Evolutionary conservation across 2,797 vertebrate genomes (phyloP).

Genomic region (Menidia menidia): DNA sequence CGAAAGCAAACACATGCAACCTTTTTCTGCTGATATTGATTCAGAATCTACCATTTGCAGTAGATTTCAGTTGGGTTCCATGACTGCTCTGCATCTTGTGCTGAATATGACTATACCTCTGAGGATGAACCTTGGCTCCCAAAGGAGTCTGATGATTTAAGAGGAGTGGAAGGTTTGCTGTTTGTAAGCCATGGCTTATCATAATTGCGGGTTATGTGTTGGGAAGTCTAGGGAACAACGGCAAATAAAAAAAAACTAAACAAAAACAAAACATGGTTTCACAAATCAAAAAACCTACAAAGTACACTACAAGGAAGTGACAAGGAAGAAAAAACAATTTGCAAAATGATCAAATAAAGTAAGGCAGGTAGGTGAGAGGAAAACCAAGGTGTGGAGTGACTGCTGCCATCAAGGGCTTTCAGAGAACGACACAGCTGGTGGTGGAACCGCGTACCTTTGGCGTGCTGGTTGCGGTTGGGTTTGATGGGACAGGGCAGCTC

Average conservation of each 20-base stretch:
- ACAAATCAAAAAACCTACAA: slow-evolving; percentile 75
- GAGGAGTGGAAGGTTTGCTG: slow-evolving; percentile 98
- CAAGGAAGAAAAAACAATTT: slow-evolving; percentile 43
- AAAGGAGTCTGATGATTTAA: slow-evolving; percentile 96
- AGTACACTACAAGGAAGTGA: slow-evolving; percentile 47
- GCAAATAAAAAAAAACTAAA: slow-evolving; percentile 84
- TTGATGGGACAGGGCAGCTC: slow-evolving; percentile 84
- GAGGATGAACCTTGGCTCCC: slow-evolving; percentile 93
- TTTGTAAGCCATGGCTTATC: slow-evolving; percentile 99
- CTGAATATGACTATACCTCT: slow-evolving; percentile 93
- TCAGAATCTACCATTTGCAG: background rate
- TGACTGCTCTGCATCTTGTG: slow-evolving; percentile 69
- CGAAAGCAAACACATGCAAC: background rate
- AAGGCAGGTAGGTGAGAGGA: slow-evolving; percentile 22
- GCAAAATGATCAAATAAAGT: slow-evolving; percentile 39
- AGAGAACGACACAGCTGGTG: background rate
- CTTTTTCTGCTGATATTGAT: background rate
- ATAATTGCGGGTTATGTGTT: slow-evolving; percentile 99
- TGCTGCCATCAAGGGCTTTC: no score
- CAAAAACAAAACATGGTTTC: slow-evolving; percentile 76
- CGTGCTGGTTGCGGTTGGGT: slow-evolving; percentile 73
- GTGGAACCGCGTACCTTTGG: slow-evolving; percentile 87
- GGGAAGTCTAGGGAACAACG: slow-evolving; percentile 96
- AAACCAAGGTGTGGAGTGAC: slow-evolving; percentile 17
- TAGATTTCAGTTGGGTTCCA: slow-evolving; percentile 75